Evolutionary conservation across 2,888 invertebrate genomes (phyloP).

Genomic region (Pyrrhopygopsis socrates): DNA sequence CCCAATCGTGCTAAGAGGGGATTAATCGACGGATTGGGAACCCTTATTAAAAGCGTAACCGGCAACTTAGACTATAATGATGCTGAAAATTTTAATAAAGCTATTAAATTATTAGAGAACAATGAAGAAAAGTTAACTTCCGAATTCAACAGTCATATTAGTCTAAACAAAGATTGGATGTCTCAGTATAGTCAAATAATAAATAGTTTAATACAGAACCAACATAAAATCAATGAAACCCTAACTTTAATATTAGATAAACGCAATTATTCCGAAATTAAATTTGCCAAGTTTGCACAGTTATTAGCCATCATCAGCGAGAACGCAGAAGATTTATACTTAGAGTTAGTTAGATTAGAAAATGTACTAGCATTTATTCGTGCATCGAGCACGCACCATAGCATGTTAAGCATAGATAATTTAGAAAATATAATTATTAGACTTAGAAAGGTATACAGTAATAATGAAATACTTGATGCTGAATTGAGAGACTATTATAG

Average conservation of each 20-base stretch:
- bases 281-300: not conserved
- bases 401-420: not conserved
- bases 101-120: slow-evolving; percentile 36
- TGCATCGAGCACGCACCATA: slow-evolving; percentile 7
- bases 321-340: not conserved
- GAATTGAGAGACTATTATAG: slow-evolving; percentile 7
- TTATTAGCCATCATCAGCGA: too few species aligned
- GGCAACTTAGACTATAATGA: slow-evolving; percentile 49
- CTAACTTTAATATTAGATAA: not conserved
- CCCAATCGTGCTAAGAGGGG: slow-evolving; percentile 40
- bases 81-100: slow-evolving; percentile 36
- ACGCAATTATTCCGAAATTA: not conserved
- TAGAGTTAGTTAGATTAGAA: slow-evolving; percentile 14
- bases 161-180: not conserved
- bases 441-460: not conserved
- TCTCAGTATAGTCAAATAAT: slow-evolving; percentile 26
- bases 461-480: not conserved
- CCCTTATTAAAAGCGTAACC: slow-evolving; percentile 45
- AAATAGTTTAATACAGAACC: not conserved
- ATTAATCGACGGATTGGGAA: slow-evolving; percentile 47
- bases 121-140: slow-evolving; percentile 10
- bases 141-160: not conserved
- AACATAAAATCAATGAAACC: not conserved
- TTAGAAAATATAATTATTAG: not conserved
- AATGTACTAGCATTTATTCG: slow-evolving; percentile 23